Evolutionary conservation across 2,888 invertebrate species (phyloP).

Genomic region (Julus scanicus): DNA sequence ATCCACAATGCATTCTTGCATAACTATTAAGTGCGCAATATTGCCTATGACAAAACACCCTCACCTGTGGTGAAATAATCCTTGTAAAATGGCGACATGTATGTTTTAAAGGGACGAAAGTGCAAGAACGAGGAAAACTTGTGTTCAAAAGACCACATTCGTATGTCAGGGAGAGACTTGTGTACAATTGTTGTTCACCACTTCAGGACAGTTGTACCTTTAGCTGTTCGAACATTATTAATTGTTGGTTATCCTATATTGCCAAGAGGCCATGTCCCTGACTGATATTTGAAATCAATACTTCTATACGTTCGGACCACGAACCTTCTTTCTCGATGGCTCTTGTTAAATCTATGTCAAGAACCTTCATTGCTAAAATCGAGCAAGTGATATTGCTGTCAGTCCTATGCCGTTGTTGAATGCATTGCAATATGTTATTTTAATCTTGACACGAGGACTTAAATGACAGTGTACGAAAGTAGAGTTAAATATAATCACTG

Average conservation of each 20-base stretch:
- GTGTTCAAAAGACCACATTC: not conserved
- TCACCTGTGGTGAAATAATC: too few species aligned
- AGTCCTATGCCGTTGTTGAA: not conserved
- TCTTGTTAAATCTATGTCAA: not conserved
- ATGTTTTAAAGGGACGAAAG: too few species aligned
- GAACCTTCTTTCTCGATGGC: slow-evolving; percentile 1
- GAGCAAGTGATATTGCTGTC: not conserved
- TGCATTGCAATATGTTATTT: not conserved
- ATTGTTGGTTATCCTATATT: not conserved
- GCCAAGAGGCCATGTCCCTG: slow-evolving; percentile 1
- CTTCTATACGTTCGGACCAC: not conserved
- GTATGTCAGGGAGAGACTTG: not conserved
- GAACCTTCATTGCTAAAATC: not conserved
- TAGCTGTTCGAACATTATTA: not conserved
- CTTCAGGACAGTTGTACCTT: not conserved
- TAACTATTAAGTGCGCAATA: too few species aligned
- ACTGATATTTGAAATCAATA: not conserved
- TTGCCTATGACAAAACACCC: too few species aligned
- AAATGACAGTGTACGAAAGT: not conserved
- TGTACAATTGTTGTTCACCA: not conserved
- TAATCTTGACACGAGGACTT: not conserved
- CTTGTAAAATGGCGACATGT: too few species aligned
- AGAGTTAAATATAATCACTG: not conserved
- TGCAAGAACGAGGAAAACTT: too few species aligned
- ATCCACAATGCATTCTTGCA: too few species aligned